These are phyloP conservation scores for Drosophila baimaii DNA, from an alignment of 1,140 invertebrate species.

Conservation along the genomic window DNA sequence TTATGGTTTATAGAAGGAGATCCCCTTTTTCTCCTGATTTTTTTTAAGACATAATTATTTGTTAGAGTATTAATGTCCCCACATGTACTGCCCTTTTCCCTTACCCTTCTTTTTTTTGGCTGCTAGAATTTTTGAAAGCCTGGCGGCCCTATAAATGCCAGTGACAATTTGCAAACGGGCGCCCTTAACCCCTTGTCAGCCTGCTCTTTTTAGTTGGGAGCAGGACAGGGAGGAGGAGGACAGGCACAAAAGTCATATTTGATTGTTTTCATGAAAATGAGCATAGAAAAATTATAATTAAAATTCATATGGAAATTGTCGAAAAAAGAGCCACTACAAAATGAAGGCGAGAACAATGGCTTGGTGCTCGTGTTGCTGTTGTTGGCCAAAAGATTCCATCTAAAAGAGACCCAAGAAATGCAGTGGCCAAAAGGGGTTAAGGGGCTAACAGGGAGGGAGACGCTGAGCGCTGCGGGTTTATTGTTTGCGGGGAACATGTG, in stretches of 20 bases:
- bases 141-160: slow-evolving; percentile 73
- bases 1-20: too few species aligned
- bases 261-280: slow-evolving; percentile 83
- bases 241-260: slow-evolving; percentile 78
- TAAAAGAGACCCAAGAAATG: slow-evolving; percentile 80
- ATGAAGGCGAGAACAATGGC: slow-evolving; percentile 69
- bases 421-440: slow-evolving; percentile 39
- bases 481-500: slow-evolving; percentile 79
- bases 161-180: slow-evolving; percentile 72
- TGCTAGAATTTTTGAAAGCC: slow-evolving; percentile 30
- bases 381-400: slow-evolving; percentile 77
- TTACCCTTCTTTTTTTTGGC: not conserved
- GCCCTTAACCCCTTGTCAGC: not conserved
- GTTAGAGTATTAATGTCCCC: not conserved
- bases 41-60: too few species aligned
- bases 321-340: slow-evolving; percentile 64
- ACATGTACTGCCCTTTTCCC: slow-evolving; percentile 10
- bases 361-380: slow-evolving; percentile 19
- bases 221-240: slow-evolving; percentile 20
- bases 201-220: not conserved
- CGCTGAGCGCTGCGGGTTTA: slow-evolving; percentile 71
- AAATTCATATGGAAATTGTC: slow-evolving; percentile 82
- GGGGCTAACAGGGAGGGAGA: not conserved
- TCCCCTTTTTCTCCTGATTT: too few species aligned
- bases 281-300: slow-evolving; percentile 83